phyloP scores from a whole-genome alignment of 2,888 invertebrate species.

The Aphidoletes aphidimyza region DNA sequence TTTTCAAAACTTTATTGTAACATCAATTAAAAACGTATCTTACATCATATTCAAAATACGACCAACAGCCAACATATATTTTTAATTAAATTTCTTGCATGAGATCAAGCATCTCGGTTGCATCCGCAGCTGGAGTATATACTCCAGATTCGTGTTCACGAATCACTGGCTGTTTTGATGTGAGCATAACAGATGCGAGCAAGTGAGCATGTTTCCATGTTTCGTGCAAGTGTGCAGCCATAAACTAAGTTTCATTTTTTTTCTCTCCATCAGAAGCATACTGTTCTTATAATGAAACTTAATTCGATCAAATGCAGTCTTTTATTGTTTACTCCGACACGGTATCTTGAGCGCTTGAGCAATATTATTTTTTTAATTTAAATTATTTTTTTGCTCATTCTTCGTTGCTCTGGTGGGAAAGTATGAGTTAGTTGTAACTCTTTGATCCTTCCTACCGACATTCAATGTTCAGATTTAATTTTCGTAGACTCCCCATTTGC shows the following conservation, averaged over 20 bases:
- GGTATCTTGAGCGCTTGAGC: neutral
- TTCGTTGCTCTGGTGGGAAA: neutral
- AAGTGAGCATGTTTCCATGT: too few relatives aligned
- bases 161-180: too few relatives aligned
- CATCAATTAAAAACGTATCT: neutral
- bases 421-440: neutral
- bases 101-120: too few relatives aligned
- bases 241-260: too few relatives aligned
- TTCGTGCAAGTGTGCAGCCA: neutral
- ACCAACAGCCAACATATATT: neutral
- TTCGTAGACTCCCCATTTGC: neutral
- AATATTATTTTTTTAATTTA: neutral
- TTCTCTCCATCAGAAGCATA: neutral
- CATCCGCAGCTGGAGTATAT: too few relatives aligned
- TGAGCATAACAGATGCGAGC: neutral
- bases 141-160: too few relatives aligned
- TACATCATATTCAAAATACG: neutral
- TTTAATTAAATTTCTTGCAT: slow-evolving; percentile 3
- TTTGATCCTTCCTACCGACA: neutral
- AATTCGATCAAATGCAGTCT: slow-evolving; percentile 39
- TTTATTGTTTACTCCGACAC: slow-evolving; percentile 8
- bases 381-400: neutral
- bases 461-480: neutral
- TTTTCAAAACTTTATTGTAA: neutral
- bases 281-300: slow-evolving; percentile 27